Base-by-base conservation (phyloP, 2,888 invertebrate genomes). In the Yponomeuta malinellus region DNA sequence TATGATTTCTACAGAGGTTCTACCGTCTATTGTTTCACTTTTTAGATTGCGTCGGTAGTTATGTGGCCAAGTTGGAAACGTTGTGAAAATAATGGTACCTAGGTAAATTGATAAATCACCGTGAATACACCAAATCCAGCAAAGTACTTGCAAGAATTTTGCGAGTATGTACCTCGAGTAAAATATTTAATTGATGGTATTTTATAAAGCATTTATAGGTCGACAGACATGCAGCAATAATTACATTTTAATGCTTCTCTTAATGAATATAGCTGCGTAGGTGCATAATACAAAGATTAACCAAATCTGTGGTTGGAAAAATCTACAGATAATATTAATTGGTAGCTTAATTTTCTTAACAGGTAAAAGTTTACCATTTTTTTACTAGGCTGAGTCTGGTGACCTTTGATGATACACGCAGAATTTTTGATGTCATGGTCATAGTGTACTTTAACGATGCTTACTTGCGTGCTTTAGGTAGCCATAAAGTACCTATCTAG, bases 361-460 rank as follows among this genome's bases (percentile, higher is more conserved):
- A 43, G 3, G 5, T 8, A 43, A 43, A 43, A 43, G 5, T 8
- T 43, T 43, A 43, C 43, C 43, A 1, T 1, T 43, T 43, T 43
- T 43, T 43, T 8, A 43, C 9, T 43, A 6, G 9, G 43, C 43
- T 43, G 43, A 43, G 6, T 43, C 43, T 43, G 43, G 9, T 33
- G 43, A 43, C 43, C 43, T 43, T 43, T 43, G 43, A 43, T 43
- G 43, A 43, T 43, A 43, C 31, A 12, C 8, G 43, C 12, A n/a
- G 68, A 15, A 48, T 48, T 68, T 59, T 68, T 68, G 43, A n/a
- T 68, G 68, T 48, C 68, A 68, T 37, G 68, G 68, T 23, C 68
- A 23, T 68, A 68, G 48, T 68, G 23, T 43, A 23, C 10, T 48
- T 37, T 29, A 5, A 33, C 31, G 33, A 31, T 65, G 65, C 29